phyloP scores from a whole-genome alignment of 1,140 invertebrate species.

The Gonioctena quinquepunctata region DNA sequence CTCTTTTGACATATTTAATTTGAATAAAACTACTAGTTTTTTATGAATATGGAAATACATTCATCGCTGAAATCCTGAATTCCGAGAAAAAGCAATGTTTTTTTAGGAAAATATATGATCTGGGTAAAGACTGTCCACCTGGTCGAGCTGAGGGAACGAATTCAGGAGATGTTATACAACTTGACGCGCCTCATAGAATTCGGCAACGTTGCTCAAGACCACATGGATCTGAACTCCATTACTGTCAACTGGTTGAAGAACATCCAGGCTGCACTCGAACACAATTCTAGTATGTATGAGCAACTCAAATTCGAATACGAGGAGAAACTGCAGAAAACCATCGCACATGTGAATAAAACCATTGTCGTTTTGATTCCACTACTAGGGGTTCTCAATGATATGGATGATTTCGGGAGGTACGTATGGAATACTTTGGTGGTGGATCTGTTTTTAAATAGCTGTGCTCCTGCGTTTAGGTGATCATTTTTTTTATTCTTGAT shows the following conservation, averaged over 20 bases:
- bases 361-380: conserved; percentile 73
- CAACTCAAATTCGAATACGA: conserved; percentile 80
- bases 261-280: conserved; percentile 73
- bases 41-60: too few relatives aligned
- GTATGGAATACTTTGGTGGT: too few relatives aligned
- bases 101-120: conserved; percentile 57
- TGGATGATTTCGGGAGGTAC: conserved; percentile 64
- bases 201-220: conserved; percentile 65
- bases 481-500: too few relatives aligned
- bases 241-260: conserved; percentile 74
- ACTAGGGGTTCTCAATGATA: conserved; percentile 67
- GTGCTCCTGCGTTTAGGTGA: too few relatives aligned
- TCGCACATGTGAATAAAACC: conserved; percentile 66
- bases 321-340: conserved; percentile 70
- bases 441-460: too few relatives aligned
- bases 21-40: too few relatives aligned
- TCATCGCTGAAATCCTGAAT: too few relatives aligned
- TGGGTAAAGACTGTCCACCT: conserved; percentile 44
- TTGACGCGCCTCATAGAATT: conserved; percentile 71
- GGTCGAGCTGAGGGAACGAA: conserved; percentile 62
- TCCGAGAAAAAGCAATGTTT: too few relatives aligned
- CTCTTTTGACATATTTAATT: too few relatives aligned
- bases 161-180: conserved; percentile 64
- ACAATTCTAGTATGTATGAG: conserved; percentile 74
- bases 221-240: conserved; percentile 68